These are phyloP conservation scores for Lophochroa leadbeateri DNA, from an alignment of 2,113 vertebrate genomes.

Conservation along the genomic window DNA sequence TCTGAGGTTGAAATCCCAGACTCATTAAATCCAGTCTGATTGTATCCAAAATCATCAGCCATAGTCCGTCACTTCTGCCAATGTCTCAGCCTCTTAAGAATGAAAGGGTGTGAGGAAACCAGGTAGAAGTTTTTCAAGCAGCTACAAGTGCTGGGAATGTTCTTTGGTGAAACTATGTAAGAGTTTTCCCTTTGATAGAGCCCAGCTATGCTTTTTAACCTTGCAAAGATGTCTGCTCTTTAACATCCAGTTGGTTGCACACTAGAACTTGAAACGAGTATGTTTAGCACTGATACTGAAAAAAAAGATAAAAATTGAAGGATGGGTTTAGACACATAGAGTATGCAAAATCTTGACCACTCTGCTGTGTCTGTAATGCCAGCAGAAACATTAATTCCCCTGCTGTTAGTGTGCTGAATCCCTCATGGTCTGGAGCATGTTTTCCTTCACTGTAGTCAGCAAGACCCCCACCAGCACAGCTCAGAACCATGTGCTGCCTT, in stretches of 20 bases:
- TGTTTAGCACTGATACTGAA: background rate
- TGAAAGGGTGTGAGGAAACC: background rate
- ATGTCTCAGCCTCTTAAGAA: background rate
- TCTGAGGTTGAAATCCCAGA: background rate
- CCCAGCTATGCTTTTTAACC: background rate
- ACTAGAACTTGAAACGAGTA: background rate
- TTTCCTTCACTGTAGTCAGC: background rate
- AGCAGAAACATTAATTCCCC: background rate
- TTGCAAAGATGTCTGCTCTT: background rate
- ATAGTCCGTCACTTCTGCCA: background rate
- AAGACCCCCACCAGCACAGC: rapidly evolving
- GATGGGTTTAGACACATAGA: background rate
- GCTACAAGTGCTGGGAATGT: background rate
- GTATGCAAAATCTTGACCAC: background rate
- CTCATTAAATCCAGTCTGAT: background rate
- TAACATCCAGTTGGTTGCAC: background rate
- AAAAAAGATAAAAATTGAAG: background rate
- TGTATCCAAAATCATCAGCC: background rate
- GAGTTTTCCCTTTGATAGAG: background rate
- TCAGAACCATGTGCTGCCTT: background rate
- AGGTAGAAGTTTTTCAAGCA: background rate
- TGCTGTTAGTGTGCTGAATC: background rate
- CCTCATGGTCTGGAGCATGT: background rate
- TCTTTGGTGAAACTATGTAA: background rate
- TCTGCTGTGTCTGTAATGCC: background rate